Evolutionary conservation across 2,113 vertebrate species (phyloP).

Genomic region (Phrynosoma platyrhinos): DNA sequence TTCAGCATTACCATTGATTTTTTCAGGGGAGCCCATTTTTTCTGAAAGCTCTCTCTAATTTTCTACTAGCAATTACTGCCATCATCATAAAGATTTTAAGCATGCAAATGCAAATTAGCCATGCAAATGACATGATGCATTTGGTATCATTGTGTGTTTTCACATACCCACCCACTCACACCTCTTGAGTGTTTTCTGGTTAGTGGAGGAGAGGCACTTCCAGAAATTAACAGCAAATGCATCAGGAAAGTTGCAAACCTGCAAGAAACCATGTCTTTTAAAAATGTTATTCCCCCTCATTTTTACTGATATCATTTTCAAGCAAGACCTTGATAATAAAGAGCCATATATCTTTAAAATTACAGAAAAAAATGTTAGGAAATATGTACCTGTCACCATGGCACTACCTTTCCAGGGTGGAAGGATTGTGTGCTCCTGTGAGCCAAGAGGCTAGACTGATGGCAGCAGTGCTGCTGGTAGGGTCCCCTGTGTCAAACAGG

Average conservation of each 20-base stretch:
- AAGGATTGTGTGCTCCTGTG: too few species aligned
- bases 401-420: too few species aligned
- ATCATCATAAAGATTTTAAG: neutral
- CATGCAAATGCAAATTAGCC: neutral
- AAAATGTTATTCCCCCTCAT: neutral
- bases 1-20: neutral
- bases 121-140: neutral
- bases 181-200: neutral
- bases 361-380: neutral
- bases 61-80: conserved; percentile 11
- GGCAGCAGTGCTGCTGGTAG: too few species aligned
- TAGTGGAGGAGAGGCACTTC: neutral
- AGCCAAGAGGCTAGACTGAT: too few species aligned
- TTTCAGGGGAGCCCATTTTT: neutral
- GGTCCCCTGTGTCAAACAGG: too few species aligned
- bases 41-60: conserved; percentile 17
- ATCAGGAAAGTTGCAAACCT: conserved; percentile 34
- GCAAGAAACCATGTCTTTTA: conserved; percentile 27
- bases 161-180: neutral
- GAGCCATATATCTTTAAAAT: neutral
- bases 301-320: neutral
- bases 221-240: neutral
- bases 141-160: neutral
- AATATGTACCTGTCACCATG: neutral
- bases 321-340: neutral